Conservation (phyloP, 2,888 invertebrate genomes). For the Megamerina dolium region DNA sequence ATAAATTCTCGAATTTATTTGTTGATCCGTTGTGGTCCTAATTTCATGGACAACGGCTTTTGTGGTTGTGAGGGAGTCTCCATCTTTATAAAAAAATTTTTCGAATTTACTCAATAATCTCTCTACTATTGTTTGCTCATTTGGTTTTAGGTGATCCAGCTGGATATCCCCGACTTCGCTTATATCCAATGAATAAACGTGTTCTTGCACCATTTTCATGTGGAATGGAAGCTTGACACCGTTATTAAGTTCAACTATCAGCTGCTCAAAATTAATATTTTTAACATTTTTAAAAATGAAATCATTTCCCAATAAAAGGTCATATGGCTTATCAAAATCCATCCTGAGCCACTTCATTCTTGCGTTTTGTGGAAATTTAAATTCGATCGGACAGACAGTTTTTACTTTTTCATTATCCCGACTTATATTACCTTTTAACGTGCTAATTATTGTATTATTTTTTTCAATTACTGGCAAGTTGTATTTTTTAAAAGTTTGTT, state of each 20-base stretch:
- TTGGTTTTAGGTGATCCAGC: constrained; percentile 12
- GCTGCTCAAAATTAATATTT: not conserved
- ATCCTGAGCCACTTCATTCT: not conserved
- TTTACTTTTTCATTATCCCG: not conserved
- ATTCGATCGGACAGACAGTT: not conserved
- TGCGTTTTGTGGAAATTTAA: not conserved
- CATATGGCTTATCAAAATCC: constrained; percentile 3
- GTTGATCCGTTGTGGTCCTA: constrained; percentile 15
- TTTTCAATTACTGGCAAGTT: not conserved
- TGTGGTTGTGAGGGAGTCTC: constrained; percentile 14
- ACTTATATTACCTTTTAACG: not conserved
- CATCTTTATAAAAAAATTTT: constrained; percentile 17
- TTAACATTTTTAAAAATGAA: constrained; percentile 3
- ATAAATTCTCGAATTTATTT: constrained; percentile 15
- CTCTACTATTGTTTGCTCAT: constrained; percentile 7
- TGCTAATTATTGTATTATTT: not conserved
- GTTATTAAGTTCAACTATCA: not conserved
- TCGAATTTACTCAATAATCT: constrained; percentile 14
- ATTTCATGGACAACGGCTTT: constrained; percentile 16
- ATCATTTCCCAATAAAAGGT: constrained; percentile 1
- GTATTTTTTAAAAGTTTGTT: not conserved
- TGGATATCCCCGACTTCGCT: constrained; percentile 15
- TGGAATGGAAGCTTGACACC: not conserved
- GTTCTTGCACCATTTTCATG: not conserved
- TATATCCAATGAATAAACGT: constrained; percentile 1